These are phyloP conservation scores for Nannospalax galili DNA, from an alignment of 2,113 vertebrate genomes.

Conservation along the genomic window DNA sequence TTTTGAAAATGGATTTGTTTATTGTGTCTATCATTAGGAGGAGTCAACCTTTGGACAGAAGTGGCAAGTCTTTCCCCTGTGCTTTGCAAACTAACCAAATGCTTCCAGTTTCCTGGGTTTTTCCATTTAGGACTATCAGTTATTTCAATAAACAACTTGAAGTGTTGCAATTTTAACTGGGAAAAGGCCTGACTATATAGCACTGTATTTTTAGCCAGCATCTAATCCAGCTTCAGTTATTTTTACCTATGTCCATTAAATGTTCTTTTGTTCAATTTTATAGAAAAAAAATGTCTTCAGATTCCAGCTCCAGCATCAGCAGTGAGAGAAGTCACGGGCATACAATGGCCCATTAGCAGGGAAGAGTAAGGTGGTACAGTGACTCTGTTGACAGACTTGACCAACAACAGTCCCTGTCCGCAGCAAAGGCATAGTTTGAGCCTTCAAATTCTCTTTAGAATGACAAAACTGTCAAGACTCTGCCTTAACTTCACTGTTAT, in stretches of 20 bases:
- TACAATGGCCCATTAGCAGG: accelerated
- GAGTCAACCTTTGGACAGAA: slow-evolving; percentile 14
- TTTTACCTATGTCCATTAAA: slow-evolving; percentile 19
- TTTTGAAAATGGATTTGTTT: slow-evolving; percentile 1
- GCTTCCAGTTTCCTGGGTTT: slow-evolving; percentile 43
- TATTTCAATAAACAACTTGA: slow-evolving; percentile 48
- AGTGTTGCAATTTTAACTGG: slow-evolving; percentile 1
- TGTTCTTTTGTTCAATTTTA: not conserved
- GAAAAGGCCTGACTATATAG: not conserved
- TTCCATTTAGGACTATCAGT: slow-evolving; percentile 26
- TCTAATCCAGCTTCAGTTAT: not conserved
- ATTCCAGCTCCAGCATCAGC: not conserved
- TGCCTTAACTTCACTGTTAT: slow-evolving; percentile 9
- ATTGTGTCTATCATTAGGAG: not conserved
- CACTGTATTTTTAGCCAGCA: slow-evolving; percentile 38
- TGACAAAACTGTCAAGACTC: slow-evolving; percentile 33
- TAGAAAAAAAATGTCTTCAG: not conserved
- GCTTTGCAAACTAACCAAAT: slow-evolving; percentile 16
- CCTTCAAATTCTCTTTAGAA: slow-evolving; percentile 10
- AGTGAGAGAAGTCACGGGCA: not conserved
- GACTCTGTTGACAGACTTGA: not conserved
- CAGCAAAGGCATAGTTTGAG: not conserved
- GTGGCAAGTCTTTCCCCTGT: not conserved
- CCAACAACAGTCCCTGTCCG: not conserved
- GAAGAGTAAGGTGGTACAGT: not conserved